Percentiles rank a stretch among this genome's conserved stretches.
phyloP scores from a whole-genome alignment of 2,888 invertebrate genomes.

The Prosopocoilus inquinatus region DNA sequence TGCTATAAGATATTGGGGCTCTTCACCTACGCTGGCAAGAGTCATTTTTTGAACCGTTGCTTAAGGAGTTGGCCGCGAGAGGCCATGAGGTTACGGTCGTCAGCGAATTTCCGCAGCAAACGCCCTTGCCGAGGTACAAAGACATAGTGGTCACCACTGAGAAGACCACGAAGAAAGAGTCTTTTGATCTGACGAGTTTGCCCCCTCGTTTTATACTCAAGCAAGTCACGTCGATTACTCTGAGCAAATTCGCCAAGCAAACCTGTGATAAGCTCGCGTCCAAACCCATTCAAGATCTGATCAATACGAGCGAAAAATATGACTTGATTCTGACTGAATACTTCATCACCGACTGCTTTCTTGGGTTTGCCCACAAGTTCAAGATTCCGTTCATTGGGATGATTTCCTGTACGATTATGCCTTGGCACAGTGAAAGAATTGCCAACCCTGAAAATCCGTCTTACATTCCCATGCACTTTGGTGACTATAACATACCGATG shows the following conservation, averaged over 20 bases:
- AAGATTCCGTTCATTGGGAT: slow-evolving; percentile 57
- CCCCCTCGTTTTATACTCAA: slow-evolving; percentile 3
- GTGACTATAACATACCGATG: slow-evolving; percentile 35
- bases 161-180: slow-evolving; percentile 6
- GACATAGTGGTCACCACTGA: slow-evolving; percentile 23
- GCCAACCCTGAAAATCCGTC: slow-evolving; percentile 52
- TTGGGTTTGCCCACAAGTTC: slow-evolving; percentile 62
- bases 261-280: slow-evolving; percentile 30
- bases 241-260: slow-evolving; percentile 8
- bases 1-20: slow-evolving; percentile 62
- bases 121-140: slow-evolving; percentile 21
- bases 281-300: slow-evolving; percentile 42
- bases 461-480: slow-evolving; percentile 51
- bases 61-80: slow-evolving; percentile 59
- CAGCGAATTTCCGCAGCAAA: slow-evolving; percentile 57
- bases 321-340: slow-evolving; percentile 66
- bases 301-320: slow-evolving; percentile 53
- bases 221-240: not conserved
- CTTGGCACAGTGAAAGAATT: slow-evolving; percentile 49
- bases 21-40: slow-evolving; percentile 67
- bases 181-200: slow-evolving; percentile 14
- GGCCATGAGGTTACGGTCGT: slow-evolving; percentile 70
- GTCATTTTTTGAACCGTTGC: slow-evolving; percentile 66
- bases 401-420: slow-evolving; percentile 52
- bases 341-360: slow-evolving; percentile 68